A percentile compares a stretch with the other conserved stretches of the same genome.
Evolutionary conservation across 2,888 invertebrate genomes (phyloP).

Genomic region (Plusia festucae): DNA sequence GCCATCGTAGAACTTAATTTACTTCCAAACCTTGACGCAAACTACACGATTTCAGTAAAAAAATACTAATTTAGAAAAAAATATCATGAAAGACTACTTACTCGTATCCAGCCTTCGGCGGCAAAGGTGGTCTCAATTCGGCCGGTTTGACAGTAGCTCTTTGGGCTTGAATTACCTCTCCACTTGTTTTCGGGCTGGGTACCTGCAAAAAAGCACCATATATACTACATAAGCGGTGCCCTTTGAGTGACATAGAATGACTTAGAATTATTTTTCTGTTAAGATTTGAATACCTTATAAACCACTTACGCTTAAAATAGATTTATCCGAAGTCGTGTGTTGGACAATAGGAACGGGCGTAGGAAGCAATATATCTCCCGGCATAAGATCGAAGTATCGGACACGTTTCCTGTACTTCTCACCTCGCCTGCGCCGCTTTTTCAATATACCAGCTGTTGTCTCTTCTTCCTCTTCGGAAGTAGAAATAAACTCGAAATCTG

Average conservation of each 20-base stretch:
- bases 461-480: conserved; percentile 61
- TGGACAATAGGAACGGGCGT: conserved; percentile 70
- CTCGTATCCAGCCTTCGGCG: conserved; percentile 77
- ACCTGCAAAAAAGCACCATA: conserved; percentile 64
- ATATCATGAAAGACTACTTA: conserved; percentile 58
- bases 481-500: conserved; percentile 60
- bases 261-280: no score
- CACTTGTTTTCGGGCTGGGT: conserved; percentile 80
- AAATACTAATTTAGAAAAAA: no score
- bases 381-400: conserved; percentile 73
- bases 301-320: conserved; percentile 77
- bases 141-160: conserved; percentile 71
- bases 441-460: conserved; percentile 56
- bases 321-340: conserved; percentile 76
- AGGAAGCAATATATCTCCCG: conserved; percentile 75
- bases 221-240: background rate
- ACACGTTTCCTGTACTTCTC: conserved; percentile 69
- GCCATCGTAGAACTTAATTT: no score
- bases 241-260: background rate
- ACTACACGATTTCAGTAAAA: no score
- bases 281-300: no score
- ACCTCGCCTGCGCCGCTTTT: conserved; percentile 50
- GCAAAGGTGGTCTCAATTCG: conserved; percentile 75
- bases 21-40: no score
- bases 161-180: conserved; percentile 75